A percentile compares a stretch with the other conserved stretches of the same genome.
These are phyloP conservation scores for Barbus barbus DNA, from an alignment of 2,113 vertebrate genomes.

Conservation along the genomic window DNA sequence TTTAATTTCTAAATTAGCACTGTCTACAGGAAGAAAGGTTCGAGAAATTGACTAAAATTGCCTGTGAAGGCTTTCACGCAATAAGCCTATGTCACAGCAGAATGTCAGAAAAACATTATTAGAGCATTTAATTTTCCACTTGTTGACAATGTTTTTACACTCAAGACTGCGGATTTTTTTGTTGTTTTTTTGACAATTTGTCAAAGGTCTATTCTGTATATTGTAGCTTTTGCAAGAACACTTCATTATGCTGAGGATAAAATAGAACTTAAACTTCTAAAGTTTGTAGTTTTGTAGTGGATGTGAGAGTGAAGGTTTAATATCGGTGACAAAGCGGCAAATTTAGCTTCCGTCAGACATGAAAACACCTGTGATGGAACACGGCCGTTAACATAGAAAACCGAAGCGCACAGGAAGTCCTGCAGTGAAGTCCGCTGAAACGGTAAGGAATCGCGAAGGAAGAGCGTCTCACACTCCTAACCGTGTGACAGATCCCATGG, in stretches of 20 bases:
- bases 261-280: too few species aligned
- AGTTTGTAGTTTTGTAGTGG: too few species aligned
- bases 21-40: not conserved
- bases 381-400: slow-evolving; percentile 37
- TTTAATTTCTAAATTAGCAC: slow-evolving; percentile 3
- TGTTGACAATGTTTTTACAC: not conserved
- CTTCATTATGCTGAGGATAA: not conserved
- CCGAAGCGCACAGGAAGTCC: not conserved
- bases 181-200: too few species aligned
- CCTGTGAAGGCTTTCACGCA: not conserved
- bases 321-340: not conserved
- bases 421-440: slow-evolving; percentile 6
- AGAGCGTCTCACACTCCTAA: not conserved
- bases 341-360: slow-evolving; percentile 5
- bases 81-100: not conserved
- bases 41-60: not conserved
- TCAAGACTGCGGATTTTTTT: not conserved
- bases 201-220: not conserved
- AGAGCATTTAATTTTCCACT: not conserved
- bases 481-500: slow-evolving; percentile 4
- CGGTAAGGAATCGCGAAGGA: not conserved
- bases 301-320: too few species aligned
- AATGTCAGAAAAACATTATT: slow-evolving; percentile 23
- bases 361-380: slow-evolving; percentile 17
- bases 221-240: not conserved